These are phyloP conservation scores for Gallirallus australis DNA, from an alignment of 2,797 vertebrate genomes.

Conservation along the genomic window DNA sequence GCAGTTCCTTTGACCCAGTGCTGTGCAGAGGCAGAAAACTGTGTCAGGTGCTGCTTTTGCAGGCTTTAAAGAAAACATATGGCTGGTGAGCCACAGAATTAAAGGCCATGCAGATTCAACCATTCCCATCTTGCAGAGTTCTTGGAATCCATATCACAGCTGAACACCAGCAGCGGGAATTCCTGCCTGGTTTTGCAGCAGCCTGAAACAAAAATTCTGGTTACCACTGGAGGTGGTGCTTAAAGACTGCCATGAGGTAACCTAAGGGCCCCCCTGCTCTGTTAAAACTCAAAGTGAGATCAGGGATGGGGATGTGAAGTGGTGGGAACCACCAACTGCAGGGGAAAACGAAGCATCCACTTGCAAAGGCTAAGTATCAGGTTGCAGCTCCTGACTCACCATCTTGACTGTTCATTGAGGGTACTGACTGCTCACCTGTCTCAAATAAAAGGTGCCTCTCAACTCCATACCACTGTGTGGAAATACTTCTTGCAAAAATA, in stretches of 20 bases:
- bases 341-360: not conserved
- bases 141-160: not conserved
- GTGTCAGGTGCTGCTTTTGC: not conserved
- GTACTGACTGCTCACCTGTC: not conserved
- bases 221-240: not conserved
- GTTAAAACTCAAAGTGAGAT: not conserved
- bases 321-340: not conserved
- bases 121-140: not conserved
- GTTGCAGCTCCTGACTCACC: not conserved
- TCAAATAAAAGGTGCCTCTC: not conserved
- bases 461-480: not conserved
- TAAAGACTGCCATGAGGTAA: not conserved
- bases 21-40: not conserved
- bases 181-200: not conserved
- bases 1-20: not conserved
- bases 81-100: not conserved
- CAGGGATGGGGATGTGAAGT: not conserved
- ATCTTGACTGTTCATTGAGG: not conserved
- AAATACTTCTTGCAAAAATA: slow-evolving; percentile 1
- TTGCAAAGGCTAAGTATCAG: not conserved
- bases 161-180: not conserved
- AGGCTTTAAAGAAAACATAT: rapidly evolving
- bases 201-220: not conserved
- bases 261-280: not conserved
- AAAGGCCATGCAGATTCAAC: not conserved